A percentile compares a stretch with the other conserved stretches of the same genome.
Evolutionary conservation across 2,888 invertebrate species (phyloP).

Genomic region (Himalopsyche japonica): DNA sequence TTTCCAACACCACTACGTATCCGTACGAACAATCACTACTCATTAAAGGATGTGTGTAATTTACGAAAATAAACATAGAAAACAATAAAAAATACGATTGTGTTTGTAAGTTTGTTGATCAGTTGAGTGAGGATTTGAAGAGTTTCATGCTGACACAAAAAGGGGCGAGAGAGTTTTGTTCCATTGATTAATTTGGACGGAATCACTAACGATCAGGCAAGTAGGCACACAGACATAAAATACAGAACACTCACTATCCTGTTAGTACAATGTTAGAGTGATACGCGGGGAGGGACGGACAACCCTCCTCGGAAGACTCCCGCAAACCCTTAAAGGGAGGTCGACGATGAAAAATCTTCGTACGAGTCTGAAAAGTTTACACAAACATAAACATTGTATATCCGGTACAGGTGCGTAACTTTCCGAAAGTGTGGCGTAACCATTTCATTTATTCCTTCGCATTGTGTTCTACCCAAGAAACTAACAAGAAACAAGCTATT

Average conservation of each 20-base stretch:
- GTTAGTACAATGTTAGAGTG: conserved; percentile 33
- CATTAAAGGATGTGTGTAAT: neutral
- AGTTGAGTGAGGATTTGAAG: neutral
- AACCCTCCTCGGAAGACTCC: conserved; percentile 3
- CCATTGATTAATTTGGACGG: neutral
- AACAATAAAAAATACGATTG: neutral
- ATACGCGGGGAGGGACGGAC: conserved; percentile 9
- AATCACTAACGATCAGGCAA: conserved; percentile 38
- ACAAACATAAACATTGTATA: conserved; percentile 22
- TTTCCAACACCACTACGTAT: neutral
- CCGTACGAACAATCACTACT: neutral
- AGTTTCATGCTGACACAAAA: conserved; percentile 24
- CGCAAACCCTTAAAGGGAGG: conserved; percentile 63
- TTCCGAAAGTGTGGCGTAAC: neutral
- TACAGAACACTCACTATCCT: conserved; percentile 37
- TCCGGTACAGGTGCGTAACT: neutral
- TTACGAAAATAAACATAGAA: neutral
- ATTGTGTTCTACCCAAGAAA: neutral
- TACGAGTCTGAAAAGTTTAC: conserved; percentile 66
- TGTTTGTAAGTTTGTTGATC: neutral
- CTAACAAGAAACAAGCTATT: no score
- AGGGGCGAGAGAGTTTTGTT: conserved; percentile 5
- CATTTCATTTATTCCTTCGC: neutral
- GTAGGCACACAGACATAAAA: conserved; percentile 36
- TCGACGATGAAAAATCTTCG: conserved; percentile 74